phyloP scores from a whole-genome alignment of 1,140 invertebrate species.

The Aplysia californica region DNA sequence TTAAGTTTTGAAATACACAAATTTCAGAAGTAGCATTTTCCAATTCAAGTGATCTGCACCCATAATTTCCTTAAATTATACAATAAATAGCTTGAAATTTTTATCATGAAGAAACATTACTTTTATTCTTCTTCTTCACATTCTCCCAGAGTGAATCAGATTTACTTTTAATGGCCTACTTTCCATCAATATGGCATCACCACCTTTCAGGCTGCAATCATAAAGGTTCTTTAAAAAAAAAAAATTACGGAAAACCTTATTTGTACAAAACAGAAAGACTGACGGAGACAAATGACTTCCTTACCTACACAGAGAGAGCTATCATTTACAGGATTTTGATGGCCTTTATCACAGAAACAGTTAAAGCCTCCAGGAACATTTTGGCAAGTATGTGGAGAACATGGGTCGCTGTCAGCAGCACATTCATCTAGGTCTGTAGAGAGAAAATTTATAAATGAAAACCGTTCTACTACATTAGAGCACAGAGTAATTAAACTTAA shows the following conservation, averaged over 20 bases:
- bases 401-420: background rate
- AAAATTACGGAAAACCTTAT: background rate
- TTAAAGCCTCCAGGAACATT: constrained; percentile 9
- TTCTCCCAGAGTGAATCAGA: background rate
- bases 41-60: no score
- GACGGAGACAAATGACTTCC: background rate
- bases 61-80: no score
- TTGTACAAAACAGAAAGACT: background rate
- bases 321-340: background rate
- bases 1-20: no score
- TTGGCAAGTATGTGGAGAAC: background rate
- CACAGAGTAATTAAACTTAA: background rate
- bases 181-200: background rate
- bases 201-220: no score
- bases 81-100: no score
- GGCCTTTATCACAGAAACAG: constrained; percentile 2
- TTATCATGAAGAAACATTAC: no score
- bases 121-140: no score
- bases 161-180: background rate
- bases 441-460: background rate
- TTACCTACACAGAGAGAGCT: background rate
- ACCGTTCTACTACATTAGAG: background rate
- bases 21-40: no score
- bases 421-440: constrained; percentile 17
- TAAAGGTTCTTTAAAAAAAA: background rate